Base-by-base conservation (phyloP, 2,797 vertebrate genomes). In the Mallotus villosus region DNA sequence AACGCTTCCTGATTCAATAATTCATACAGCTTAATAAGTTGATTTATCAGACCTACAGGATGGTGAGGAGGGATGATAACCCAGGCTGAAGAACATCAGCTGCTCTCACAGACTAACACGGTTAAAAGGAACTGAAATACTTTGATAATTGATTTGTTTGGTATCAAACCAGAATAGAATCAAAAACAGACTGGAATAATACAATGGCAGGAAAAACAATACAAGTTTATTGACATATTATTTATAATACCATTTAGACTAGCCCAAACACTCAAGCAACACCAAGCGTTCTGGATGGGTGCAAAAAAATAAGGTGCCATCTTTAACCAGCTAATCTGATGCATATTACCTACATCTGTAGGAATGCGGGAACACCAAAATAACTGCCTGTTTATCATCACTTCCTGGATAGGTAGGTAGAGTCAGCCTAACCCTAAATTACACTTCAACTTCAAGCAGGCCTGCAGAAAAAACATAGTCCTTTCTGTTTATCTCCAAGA, bases 11-110 rank as follows among this genome's bases (percentile, higher is more conserved):
- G 25, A 60, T 71, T 75, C 8, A 78, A 78, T 76, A 74, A 81
- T 75, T 81, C 62, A 75, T 73, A 11, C 61, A 22, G 21, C 74
- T 60, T 77, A 78, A 74, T 83, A 73, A 79, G 71, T 70, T 72
- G 69, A 76, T 78, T 78, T 76, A 74, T 70, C 63, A 25, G 65
- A 68, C 72, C 49, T 67, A 60, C 21, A 58, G 34, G 68, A 68
- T 41, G 58, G 63, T 41, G 55, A 17, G 55, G 37, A 24, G 55
- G 46, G 49, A 7, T 21, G 7, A 53, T 67, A 51, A 27, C 25
- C 25, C 46, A 8, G 24, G 27, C n/a, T 63, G 59, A 17, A 68
- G 41, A 72, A 63, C 11, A 51, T 62, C 21, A 53, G 49, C 65
- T 57, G 21, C 37, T 63, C 51, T 57, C 21, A 59, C 58, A 29